These are phyloP conservation scores for Tolmerus cingulatus DNA, from an alignment of 2,888 invertebrate species.

Conservation along the genomic window DNA sequence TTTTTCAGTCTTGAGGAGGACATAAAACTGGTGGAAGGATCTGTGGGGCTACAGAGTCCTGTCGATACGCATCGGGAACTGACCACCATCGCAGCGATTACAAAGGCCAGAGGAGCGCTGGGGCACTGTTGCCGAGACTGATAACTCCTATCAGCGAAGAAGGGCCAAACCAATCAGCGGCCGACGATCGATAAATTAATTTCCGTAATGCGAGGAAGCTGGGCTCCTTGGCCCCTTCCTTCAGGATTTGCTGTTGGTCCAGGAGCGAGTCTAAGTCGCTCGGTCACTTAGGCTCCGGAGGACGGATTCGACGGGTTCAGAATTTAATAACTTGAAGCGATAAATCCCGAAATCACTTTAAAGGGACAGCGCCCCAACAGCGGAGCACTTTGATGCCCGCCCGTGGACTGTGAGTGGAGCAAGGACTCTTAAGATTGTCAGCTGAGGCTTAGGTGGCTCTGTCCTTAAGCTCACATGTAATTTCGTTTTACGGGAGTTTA, in stretches of 20 bases:
- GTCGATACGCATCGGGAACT: background rate
- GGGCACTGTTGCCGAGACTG: background rate
- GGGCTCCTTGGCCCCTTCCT: background rate
- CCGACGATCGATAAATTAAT: conserved; percentile 26
- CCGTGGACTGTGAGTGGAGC: background rate
- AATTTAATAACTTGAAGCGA: conserved; percentile 11
- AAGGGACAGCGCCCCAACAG: background rate
- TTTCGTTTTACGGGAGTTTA: background rate
- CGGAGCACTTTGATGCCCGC: background rate
- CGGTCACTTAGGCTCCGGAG: background rate
- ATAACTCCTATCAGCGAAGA: background rate
- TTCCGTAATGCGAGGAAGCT: conserved; percentile 10
- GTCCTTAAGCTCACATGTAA: background rate
- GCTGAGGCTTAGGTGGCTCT: background rate
- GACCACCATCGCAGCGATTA: background rate
- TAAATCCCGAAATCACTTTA: conserved; percentile 5
- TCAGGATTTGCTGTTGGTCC: background rate
- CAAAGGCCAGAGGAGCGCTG: background rate
- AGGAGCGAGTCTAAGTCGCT: background rate
- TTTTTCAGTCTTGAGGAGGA: background rate
- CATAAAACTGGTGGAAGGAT: background rate
- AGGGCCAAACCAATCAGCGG: background rate
- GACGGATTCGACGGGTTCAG: background rate
- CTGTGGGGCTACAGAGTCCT: background rate
- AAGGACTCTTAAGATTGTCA: background rate